Evolutionary conservation across 2,113 vertebrate genomes (phyloP), one percentile per base, ranked within the genome.

Genomic region (Ptychochromis oligacanthus): DNA sequence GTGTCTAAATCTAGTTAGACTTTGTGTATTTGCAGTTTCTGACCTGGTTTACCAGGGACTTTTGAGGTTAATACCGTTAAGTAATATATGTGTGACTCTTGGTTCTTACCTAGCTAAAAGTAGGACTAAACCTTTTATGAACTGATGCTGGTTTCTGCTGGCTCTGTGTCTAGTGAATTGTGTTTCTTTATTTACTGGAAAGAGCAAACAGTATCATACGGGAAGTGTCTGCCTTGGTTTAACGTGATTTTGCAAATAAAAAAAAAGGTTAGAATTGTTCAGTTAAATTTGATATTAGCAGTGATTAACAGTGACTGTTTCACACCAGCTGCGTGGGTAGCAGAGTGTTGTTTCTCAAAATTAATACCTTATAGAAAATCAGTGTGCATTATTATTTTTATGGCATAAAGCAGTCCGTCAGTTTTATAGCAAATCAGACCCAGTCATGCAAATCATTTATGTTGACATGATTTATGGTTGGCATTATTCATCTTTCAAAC

Each of bases 41-140:
- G 82, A 67, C 81, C 89, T 87, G 81, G 75, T 90, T 87, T 72
- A 31, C 11, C 5, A 2, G n/a, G 10, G 55, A 56, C 55, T 6
- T 13, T 13, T 56, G 67, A 54, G 46, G 18, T 55, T 76, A 77
- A 49, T 49, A 52, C 49, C 0, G 26, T 83, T 82, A 79, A 74
- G 14, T 28, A 43, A 88, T 89, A 55, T 67, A 77, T 75, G 4
- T 83, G 72, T 57, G 43, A 34, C 4, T 22, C 18, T 67, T 49
- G 49, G 9, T 67, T 77, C 52, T 75, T 55, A 74, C 46, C 36
- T 15, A 28, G 28, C 40, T 78, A 61, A 77, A 88, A 83, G 52
- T 38, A 72, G 75, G 17, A 55, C 58, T 90, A 89, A 92, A 83
- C 81, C 89, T 74, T 77, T 86, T 78, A 86, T 76, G 22, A 85